Conservation (phyloP, 64 coral and sea anemone genomes). For the Trachythela sp. region DNA sequence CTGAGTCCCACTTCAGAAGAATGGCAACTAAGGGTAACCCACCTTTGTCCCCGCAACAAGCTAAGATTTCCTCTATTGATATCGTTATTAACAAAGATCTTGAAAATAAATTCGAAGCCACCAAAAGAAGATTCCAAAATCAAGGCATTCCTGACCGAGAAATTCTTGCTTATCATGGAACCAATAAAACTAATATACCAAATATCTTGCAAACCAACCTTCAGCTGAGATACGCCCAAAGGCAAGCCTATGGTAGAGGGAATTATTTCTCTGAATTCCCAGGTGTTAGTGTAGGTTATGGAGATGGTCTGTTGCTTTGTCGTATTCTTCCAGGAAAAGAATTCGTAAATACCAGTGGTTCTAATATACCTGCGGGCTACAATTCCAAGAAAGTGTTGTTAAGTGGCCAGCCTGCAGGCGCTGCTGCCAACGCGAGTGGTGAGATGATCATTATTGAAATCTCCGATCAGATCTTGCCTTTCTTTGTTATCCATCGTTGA, state of each 20-base stretch:
- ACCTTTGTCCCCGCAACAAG: neutral
- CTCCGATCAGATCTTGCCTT: neutral
- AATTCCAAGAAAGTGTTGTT: neutral
- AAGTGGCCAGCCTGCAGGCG: too few relatives aligned
- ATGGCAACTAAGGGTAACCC: neutral
- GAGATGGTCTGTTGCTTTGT: neutral
- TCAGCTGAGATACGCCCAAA: neutral
- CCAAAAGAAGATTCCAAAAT: neutral
- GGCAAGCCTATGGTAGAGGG: neutral
- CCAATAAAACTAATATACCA: neutral
- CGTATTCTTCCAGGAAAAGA: neutral
- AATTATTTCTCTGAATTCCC: neutral
- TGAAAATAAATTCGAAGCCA: neutral
- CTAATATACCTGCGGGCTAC: neutral
- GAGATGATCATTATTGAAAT: neutral
- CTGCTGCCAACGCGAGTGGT: neutral
- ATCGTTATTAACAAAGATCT: neutral
- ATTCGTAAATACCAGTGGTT: neutral
- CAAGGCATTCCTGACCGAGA: neutral
- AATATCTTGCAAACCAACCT: neutral
- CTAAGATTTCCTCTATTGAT: neutral
- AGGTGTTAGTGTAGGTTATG: neutral
- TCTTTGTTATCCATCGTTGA: constrained; percentile 4
- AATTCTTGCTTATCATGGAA: neutral
- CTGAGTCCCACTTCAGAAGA: neutral